Base-by-base conservation (phyloP, 2,797 vertebrate species). In the Menidia menidia region DNA sequence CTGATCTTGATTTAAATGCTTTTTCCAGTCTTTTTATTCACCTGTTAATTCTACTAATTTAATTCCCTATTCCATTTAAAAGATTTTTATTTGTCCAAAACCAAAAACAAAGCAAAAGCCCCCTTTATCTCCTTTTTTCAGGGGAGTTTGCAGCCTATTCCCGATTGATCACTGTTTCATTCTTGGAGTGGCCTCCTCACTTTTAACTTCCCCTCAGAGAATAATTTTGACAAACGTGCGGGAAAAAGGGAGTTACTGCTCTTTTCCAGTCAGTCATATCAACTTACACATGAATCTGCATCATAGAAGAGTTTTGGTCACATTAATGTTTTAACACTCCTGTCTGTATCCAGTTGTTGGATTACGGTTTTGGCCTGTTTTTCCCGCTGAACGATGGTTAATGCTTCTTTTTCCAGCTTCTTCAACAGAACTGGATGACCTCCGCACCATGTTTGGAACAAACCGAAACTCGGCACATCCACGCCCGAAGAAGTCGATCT, bases 201-300 rank as follows among this genome's bases (percentile, higher is more conserved):
- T 64, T 43, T 32, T 4, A 68, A 69, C 48, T 6, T 14, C 3
- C 45, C 74, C 31, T 53, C 53, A 55, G 77, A 78, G 70, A 52
- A 44, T 53, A 64, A 64, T 83, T 76, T 35, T 11, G 18, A 25
- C 5, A 10, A 42, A 41, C 48, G 53, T 57, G 19, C 39, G 4
- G 19, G 39, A 18, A 39, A 25, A 45, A 18, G 53, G 50, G 60
- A 41, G 60, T 59, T 47, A 48, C 63, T 50, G 56, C 16, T 47
- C 42, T 54, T 65, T 75, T 62, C 59, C 61, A 75, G 64, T 65
- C 61, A 0, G 56, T 47, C 59, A 63, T 33, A 71, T 68, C 57
- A 57, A 10, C 15, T 0, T 56, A 39, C 48, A 56, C 57, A 64
- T 72, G 39, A 52, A 67, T 70, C 48, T 42, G 31, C 7, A 39